phyloP scores from a whole-genome alignment of 2,888 invertebrate species.

The Mystacides longicornis region DNA sequence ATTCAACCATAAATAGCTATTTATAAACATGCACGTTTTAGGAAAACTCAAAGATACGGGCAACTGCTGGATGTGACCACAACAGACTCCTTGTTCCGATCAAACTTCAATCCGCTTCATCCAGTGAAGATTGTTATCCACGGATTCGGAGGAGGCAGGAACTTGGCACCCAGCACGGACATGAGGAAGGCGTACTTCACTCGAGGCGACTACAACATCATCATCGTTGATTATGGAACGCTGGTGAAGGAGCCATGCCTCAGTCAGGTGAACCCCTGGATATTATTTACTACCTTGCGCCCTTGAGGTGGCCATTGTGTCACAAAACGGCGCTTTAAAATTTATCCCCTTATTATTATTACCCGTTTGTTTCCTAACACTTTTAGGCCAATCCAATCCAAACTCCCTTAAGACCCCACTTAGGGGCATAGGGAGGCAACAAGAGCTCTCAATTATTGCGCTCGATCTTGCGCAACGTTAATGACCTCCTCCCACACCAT shows the following conservation, averaged over 20 bases:
- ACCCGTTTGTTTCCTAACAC: no score
- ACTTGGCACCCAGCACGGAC: slow-evolving; percentile 76
- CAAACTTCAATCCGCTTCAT: slow-evolving; percentile 69
- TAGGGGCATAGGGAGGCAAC: no score
- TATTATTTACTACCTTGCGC: slow-evolving; percentile 49
- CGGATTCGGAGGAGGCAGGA: slow-evolving; percentile 82
- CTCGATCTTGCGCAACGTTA: no score
- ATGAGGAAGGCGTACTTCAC: slow-evolving; percentile 76
- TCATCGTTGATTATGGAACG: slow-evolving; percentile 78
- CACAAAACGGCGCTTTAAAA: no score
- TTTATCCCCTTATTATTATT: no score
- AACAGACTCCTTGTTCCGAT: slow-evolving; percentile 61
- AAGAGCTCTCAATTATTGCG: no score
- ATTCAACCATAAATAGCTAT: background rate
- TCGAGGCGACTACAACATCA: slow-evolving; percentile 73
- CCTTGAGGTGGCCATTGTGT: slow-evolving; percentile 55
- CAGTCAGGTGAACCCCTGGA: slow-evolving; percentile 51
- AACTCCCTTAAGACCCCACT: no score
- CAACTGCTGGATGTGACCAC: slow-evolving; percentile 64
- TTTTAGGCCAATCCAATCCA: no score
- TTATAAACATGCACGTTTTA: slow-evolving; percentile 32
- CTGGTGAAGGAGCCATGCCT: slow-evolving; percentile 78
- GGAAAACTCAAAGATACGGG: slow-evolving; percentile 67
- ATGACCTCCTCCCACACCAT: no score
- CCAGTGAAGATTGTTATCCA: slow-evolving; percentile 86